Percentiles rank a stretch among this genome's conserved stretches.
Conservation (phyloP, 2,888 invertebrate genomes). For the Standfussiana lucernea region DNA sequence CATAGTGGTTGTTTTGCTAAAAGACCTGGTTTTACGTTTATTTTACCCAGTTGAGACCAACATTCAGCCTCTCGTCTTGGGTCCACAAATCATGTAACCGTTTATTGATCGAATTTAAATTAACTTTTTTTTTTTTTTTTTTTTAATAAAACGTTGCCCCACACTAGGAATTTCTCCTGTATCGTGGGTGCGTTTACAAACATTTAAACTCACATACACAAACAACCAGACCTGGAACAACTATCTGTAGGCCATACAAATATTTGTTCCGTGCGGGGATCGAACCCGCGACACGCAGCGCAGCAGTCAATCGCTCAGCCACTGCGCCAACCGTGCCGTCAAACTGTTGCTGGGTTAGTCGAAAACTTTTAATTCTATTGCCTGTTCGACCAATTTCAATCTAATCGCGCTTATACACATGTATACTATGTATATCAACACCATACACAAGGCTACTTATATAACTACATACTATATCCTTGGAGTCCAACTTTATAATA, state of each 20-base stretch:
- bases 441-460: slow-evolving; percentile 50
- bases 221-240: no score
- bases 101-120: slow-evolving; percentile 40
- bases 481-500: slow-evolving; percentile 74
- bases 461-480: slow-evolving; percentile 68
- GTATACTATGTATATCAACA: slow-evolving; percentile 38
- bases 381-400: slow-evolving; percentile 41
- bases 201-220: no score
- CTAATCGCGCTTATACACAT: slow-evolving; percentile 27
- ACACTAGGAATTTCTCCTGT: no score
- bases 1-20: slow-evolving; percentile 25
- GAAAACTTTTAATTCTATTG: slow-evolving; percentile 25
- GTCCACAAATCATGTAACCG: slow-evolving; percentile 17
- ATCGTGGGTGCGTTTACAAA: no score
- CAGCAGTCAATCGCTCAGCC: no score
- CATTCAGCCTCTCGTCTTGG: slow-evolving; percentile 9
- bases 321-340: no score
- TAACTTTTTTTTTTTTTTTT: no score
- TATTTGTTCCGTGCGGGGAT: no score
- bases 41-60: slow-evolving; percentile 14
- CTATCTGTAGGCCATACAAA: no score
- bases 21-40: slow-evolving; percentile 15
- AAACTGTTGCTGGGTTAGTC: slow-evolving; percentile 19
- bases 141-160: no score
- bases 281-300: no score